phyloP scores from a whole-genome alignment of 2,888 invertebrate species.

The Drosophila robusta region DNA sequence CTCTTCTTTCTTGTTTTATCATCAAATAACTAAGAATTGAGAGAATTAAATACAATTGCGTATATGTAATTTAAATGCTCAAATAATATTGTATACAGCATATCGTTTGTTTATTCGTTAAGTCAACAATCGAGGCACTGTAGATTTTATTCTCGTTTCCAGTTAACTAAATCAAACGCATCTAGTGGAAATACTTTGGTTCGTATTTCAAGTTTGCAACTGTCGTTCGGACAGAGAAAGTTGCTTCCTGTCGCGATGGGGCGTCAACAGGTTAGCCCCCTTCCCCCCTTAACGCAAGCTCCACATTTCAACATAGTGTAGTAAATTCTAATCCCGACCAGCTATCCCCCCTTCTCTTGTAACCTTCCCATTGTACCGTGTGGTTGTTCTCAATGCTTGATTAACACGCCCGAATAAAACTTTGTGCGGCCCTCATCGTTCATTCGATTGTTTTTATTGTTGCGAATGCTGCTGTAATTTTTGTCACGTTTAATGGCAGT shows the following conservation, averaged over 20 bases:
- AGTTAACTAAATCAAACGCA: neutral
- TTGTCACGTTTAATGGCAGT: slow-evolving; percentile 78
- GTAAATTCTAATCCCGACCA: neutral
- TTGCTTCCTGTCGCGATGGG: neutral
- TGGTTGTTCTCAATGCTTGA: slow-evolving; percentile 46
- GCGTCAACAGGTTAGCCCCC: slow-evolving; percentile 31
- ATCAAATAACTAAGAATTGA: neutral
- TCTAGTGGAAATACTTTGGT: neutral
- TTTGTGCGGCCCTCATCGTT: slow-evolving; percentile 38
- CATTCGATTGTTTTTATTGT: slow-evolving; percentile 12
- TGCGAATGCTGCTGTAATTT: slow-evolving; percentile 53
- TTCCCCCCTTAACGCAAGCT: neutral
- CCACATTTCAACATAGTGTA: neutral
- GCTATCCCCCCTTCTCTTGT: neutral
- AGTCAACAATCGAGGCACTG: neutral
- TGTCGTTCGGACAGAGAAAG: neutral
- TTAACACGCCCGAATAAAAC: slow-evolving; percentile 55
- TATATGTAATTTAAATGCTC: too few relatives aligned
- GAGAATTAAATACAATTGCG: too few relatives aligned
- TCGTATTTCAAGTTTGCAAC: neutral
- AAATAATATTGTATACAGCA: too few relatives aligned
- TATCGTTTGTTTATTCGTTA: neutral
- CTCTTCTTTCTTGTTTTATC: too few relatives aligned
- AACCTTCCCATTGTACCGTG: neutral
- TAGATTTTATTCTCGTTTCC: neutral